These are phyloP conservation scores for Ypsolopha sequella DNA, from an alignment of 2,888 invertebrate genomes.

Conservation along the genomic window DNA sequence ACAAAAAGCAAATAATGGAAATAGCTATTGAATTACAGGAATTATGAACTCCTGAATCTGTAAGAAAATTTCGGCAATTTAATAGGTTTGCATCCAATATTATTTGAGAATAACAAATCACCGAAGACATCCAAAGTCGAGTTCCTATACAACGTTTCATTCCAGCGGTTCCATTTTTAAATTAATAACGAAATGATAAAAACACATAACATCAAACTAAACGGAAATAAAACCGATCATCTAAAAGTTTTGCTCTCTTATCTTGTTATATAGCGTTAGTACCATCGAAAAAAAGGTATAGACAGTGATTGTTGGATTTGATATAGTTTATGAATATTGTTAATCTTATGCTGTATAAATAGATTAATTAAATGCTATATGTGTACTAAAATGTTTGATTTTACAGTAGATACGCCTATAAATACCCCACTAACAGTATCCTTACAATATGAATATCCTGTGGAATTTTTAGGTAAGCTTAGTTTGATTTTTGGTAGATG, in stretches of 20 bases:
- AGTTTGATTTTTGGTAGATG: constrained; percentile 17
- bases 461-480: constrained; percentile 56
- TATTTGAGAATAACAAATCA: neutral
- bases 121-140: constrained; percentile 15
- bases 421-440: constrained; percentile 31
- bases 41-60: no score
- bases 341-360: constrained; percentile 71
- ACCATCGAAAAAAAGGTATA: constrained; percentile 61
- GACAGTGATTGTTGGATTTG: constrained; percentile 70
- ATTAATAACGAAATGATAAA: constrained; percentile 20
- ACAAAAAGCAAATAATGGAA: no score
- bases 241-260: constrained; percentile 54
- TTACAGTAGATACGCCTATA: constrained; percentile 36
- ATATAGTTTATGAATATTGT: constrained; percentile 71
- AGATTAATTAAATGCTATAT: constrained; percentile 70
- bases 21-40: no score
- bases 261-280: constrained; percentile 67
- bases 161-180: constrained; percentile 32
- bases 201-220: constrained; percentile 22
- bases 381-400: constrained; percentile 64
- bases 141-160: constrained; percentile 41
- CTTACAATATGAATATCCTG: constrained; percentile 27
- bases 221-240: constrained; percentile 35
- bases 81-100: no score
- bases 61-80: no score